Evolutionary conservation across 2,113 vertebrate genomes (phyloP).

Genomic region (Sylvilagus bachmani): DNA sequence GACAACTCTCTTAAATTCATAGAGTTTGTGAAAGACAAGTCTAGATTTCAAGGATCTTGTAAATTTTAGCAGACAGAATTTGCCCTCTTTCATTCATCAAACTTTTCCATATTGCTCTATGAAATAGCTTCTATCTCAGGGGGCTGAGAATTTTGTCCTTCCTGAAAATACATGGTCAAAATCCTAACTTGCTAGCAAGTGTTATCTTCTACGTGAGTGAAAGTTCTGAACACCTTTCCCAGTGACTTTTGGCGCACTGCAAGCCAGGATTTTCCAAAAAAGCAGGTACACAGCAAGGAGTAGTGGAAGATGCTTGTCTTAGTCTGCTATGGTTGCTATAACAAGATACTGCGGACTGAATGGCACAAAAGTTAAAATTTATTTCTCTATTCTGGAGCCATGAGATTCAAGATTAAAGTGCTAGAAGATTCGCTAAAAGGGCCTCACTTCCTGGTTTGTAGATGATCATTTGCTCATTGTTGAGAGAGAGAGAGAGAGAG

Average conservation of each 20-base stretch:
- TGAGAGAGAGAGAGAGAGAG: too few relatives aligned
- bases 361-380: background rate
- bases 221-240: background rate
- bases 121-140: background rate
- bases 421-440: background rate
- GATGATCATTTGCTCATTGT: background rate
- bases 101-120: background rate
- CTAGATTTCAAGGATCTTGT: background rate
- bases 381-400: background rate
- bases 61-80: background rate
- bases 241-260: background rate
- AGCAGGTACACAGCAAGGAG: background rate
- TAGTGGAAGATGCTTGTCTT: background rate
- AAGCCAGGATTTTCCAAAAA: background rate
- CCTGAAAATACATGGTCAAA: background rate
- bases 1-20: too few relatives aligned
- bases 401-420: background rate
- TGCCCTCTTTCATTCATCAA: background rate
- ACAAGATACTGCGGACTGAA: background rate
- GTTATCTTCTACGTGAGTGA: background rate
- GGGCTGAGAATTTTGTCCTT: background rate
- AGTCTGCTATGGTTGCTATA: background rate
- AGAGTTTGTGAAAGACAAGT: background rate
- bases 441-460: background rate
- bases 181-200: background rate